Evolutionary conservation across 2,888 invertebrate species (phyloP).

Genomic region (Branchellion lobata): DNA sequence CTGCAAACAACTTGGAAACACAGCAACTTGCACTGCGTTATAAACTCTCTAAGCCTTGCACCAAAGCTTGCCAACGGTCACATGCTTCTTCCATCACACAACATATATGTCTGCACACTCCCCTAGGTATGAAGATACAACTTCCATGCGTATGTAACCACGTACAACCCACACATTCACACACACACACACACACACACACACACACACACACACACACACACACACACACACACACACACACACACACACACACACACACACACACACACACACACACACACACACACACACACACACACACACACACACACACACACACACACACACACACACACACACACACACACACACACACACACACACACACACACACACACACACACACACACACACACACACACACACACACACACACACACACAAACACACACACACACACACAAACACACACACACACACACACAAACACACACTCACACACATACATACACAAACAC

Average conservation of each 20-base stretch:
- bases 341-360: conserved; percentile 6
- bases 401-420: neutral
- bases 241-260: conserved; percentile 3
- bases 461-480: neutral
- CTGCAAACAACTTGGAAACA: too few relatives aligned
- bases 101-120: too few relatives aligned
- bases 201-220: conserved; percentile 23
- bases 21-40: too few relatives aligned
- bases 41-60: too few relatives aligned
- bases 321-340: conserved; percentile 27
- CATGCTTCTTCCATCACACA: too few relatives aligned
- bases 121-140: too few relatives aligned
- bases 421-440: neutral
- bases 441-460: neutral
- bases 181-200: conserved; percentile 18
- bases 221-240: conserved; percentile 11
- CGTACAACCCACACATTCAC: conserved; percentile 4
- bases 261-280: conserved; percentile 6
- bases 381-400: neutral
- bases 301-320: conserved; percentile 14
- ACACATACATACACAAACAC: neutral
- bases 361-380: conserved; percentile 1
- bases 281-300: conserved; percentile 20
- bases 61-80: too few relatives aligned
- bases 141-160: too few relatives aligned